Base-by-base conservation (phyloP, 23 tunicate species). In the Styela clava region DNA sequence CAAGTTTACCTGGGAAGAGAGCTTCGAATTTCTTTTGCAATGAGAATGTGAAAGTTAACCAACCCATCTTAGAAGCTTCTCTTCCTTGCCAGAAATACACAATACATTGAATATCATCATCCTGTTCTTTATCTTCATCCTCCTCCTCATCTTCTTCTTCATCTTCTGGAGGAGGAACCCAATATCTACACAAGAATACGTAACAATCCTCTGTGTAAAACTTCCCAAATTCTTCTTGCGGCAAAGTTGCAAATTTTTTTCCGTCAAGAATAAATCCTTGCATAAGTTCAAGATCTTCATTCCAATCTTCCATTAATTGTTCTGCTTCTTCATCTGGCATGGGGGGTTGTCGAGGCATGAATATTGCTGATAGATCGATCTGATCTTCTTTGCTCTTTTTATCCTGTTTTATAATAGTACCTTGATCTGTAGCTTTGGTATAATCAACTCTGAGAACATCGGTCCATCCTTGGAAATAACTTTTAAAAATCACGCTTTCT, bases 11-110 rank as follows among this genome's bases (percentile, higher is more conserved):
- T 1, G 89, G 92, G 62, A 95, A 90, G 23, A 90, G 51, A 21
- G 88, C 71, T 70, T 95, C 96, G 62, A 95, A 87, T 63, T 90
- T 90, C 82, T 86, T 86, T 33, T 90, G 96, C 80, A 95, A 71
- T 16, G 92, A 83, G 84, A 90, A 90, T 25, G 96, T 95, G 74
- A 95, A 95, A 26, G 92, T 90, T 22, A 95, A 64, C 99, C 99
- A 95, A 9, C 99, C 99, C 97, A 95, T 92, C 62, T 90, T 92
- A 0, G 88, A 87, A 0, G 99, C 99, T 2, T 95, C 84, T 35
- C 89, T 67, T 2, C 99, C 97, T 86, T 96, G 94, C 99, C 99
- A 96, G 78, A 96, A 96, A 74, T 96, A 96, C 26, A 96, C 94
- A 61, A 96, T 73, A 71, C 88, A 94, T 31, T 88, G 91, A 34